Conservation (phyloP, 2,113 vertebrate genomes). For the Myanophis thanlyinensis region DNA sequence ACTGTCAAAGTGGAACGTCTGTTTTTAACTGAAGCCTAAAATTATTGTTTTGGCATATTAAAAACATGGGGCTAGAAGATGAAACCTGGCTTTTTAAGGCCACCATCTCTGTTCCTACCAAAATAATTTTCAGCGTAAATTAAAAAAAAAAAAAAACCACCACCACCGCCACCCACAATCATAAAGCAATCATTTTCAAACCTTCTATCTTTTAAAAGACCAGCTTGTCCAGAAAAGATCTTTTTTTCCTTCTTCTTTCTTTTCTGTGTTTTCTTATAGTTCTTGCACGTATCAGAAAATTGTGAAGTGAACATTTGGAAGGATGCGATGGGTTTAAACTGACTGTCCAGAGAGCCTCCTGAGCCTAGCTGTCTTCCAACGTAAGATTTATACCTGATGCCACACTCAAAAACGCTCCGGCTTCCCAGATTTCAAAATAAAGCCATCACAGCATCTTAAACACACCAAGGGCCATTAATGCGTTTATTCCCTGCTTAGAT, state of each 20-base stretch:
- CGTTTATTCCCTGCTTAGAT: conserved; percentile 15
- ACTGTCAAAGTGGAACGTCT: not conserved
- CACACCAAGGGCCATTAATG: not conserved
- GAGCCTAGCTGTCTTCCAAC: not conserved
- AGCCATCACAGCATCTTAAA: not conserved
- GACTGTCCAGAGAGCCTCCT: not conserved
- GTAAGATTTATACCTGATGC: not conserved
- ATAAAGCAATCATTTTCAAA: not conserved
- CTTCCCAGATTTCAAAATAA: not conserved
- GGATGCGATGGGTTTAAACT: not conserved
- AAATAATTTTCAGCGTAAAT: not conserved
- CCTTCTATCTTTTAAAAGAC: not conserved
- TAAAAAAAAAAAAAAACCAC: too few relatives aligned
- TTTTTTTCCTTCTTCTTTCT: too few relatives aligned
- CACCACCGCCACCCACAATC: too few relatives aligned
- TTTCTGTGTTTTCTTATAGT: not conserved
- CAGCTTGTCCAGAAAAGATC: not conserved
- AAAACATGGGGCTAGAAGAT: not conserved
- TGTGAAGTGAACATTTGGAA: not conserved
- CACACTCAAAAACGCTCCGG: conserved; percentile 2
- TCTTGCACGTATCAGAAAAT: not conserved
- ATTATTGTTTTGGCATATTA: not conserved
- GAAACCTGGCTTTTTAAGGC: not conserved
- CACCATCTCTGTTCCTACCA: too few relatives aligned
- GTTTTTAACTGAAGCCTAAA: not conserved